These are phyloP conservation scores for Engystomops pustulosus DNA, from an alignment of 2,113 vertebrate species.

Conservation along the genomic window DNA sequence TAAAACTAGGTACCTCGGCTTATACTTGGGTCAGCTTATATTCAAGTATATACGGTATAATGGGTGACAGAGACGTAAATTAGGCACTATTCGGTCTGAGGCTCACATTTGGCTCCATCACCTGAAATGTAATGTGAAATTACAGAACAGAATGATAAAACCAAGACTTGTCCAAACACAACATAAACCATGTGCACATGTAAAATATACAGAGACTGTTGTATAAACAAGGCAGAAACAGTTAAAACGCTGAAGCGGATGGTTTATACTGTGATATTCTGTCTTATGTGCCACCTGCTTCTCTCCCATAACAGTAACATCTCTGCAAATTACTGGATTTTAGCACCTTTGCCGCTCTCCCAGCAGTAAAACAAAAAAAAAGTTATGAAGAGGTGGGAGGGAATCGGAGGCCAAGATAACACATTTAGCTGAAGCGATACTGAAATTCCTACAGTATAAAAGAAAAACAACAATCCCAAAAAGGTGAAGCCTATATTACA, in stretches of 20 bases:
- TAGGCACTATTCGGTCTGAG: neutral
- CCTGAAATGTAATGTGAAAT: too few relatives aligned
- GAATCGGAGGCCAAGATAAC: neutral
- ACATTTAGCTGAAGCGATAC: neutral
- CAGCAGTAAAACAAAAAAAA: slow-evolving; percentile 21
- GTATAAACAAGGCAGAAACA: neutral
- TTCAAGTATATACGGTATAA: too few relatives aligned
- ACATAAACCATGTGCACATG: neutral
- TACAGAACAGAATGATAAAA: neutral
- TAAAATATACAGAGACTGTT: neutral
- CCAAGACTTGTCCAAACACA: neutral
- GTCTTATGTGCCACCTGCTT: slow-evolving; percentile 23
- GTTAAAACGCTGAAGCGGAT: neutral
- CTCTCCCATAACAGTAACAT: slow-evolving; percentile 3
- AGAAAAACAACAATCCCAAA: neutral
- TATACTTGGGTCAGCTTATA: too few relatives aligned
- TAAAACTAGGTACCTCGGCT: too few relatives aligned
- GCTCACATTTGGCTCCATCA: too few relatives aligned
- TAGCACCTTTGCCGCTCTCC: slow-evolving; percentile 9
- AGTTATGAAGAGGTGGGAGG: slow-evolving; percentile 15
- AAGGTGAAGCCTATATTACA: neutral
- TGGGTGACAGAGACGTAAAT: too few relatives aligned
- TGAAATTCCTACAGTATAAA: neutral
- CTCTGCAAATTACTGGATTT: slow-evolving; percentile 22
- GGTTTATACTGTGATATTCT: neutral